Conservation (phyloP, 2,113 vertebrate species). For the Notarius quadriscutis region DNA sequence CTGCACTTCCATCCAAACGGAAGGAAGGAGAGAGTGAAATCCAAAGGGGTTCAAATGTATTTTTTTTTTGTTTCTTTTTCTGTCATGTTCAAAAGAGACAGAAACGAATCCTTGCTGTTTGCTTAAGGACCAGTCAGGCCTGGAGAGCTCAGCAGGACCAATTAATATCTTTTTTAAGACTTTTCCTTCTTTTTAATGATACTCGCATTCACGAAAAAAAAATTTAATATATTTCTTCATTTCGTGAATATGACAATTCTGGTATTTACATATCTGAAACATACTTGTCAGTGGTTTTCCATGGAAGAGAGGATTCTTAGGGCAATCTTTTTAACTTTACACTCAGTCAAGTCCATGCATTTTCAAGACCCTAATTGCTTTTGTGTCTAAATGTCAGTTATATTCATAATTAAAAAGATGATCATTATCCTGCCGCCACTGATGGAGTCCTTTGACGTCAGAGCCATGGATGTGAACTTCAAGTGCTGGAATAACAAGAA, state of each 20-base stretch:
- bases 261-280: constrained; percentile 64
- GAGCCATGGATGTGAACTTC: background rate
- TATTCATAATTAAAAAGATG: background rate
- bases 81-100: constrained; percentile 34
- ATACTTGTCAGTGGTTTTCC: constrained; percentile 54
- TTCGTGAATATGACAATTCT: constrained; percentile 66
- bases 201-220: constrained; percentile 59
- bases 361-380: background rate
- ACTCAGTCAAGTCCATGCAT: background rate
- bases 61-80: constrained; percentile 44
- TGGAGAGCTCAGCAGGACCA: constrained; percentile 59
- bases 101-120: constrained; percentile 43
- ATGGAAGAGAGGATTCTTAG: constrained; percentile 42
- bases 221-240: constrained; percentile 65
- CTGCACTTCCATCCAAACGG: constrained; percentile 53
- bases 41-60: constrained; percentile 49
- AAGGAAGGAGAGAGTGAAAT: constrained; percentile 43
- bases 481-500: constrained; percentile 1
- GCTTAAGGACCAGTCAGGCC: constrained; percentile 54
- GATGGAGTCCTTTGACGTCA: background rate
- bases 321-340: constrained; percentile 8
- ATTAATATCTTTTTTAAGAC: constrained; percentile 63
- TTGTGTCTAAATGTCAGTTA: constrained; percentile 2
- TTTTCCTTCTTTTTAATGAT: constrained; percentile 58
- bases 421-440: background rate